A percentile compares a stretch with the other conserved stretches of the same genome.
phyloP scores from a whole-genome alignment of 1,140 invertebrate genomes.

The Copidosoma floridanum region DNA sequence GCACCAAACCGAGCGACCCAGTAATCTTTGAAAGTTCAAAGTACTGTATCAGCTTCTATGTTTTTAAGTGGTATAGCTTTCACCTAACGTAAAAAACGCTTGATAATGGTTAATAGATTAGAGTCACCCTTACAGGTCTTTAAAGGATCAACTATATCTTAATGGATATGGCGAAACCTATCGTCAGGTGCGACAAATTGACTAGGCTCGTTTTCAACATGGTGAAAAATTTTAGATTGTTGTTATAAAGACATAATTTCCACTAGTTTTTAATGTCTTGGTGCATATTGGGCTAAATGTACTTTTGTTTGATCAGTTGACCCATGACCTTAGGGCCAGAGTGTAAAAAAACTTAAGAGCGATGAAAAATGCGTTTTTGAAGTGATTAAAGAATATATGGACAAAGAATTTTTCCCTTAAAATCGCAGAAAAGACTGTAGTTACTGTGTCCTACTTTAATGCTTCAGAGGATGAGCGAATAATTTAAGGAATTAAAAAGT shows the following conservation, averaged over 20 bases:
- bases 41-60: not conserved
- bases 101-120: not conserved
- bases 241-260: not conserved
- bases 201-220: not conserved
- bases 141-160: not conserved
- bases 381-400: not conserved
- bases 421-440: not conserved
- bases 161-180: not conserved
- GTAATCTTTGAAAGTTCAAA: not conserved
- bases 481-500: not conserved
- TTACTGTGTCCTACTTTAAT: not conserved
- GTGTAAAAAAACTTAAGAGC: not conserved
- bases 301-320: not conserved
- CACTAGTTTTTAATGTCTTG: not conserved
- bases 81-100: not conserved
- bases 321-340: not conserved
- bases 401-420: not conserved
- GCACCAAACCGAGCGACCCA: not conserved
- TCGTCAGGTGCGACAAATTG: too few species aligned
- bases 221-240: not conserved
- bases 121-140: not conserved
- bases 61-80: conserved; percentile 1
- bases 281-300: not conserved
- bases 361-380: not conserved
- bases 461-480: not conserved